A percentile compares a stretch with the other conserved stretches of the same genome.
Conservation (phyloP, 2,113 vertebrate genomes). For the Pseudorhombus dupliciocellatus region DNA sequence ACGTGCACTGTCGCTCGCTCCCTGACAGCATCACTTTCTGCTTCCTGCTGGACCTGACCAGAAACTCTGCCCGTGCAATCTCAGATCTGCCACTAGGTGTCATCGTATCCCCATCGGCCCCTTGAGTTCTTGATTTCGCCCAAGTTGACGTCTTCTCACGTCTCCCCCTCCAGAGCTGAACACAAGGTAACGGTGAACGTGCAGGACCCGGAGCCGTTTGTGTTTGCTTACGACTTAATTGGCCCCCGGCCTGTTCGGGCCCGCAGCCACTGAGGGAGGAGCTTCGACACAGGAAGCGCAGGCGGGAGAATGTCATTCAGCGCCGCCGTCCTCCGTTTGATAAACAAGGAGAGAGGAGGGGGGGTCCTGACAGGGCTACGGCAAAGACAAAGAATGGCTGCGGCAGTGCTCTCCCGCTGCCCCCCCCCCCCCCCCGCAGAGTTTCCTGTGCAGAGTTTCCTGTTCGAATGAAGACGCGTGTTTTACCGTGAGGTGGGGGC, state of each 20-base stretch:
- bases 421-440: conserved; percentile 12
- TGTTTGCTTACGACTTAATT: conserved; percentile 80
- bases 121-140: conserved; percentile 2
- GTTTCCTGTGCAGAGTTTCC: conserved; percentile 39
- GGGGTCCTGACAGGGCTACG: conserved; percentile 65
- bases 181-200: conserved; percentile 45
- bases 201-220: conserved; percentile 49
- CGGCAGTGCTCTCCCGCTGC: conserved; percentile 53
- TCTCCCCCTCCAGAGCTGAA: conserved; percentile 45
- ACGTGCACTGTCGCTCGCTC: conserved; percentile 74
- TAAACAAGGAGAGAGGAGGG: conserved; percentile 23
- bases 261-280: conserved; percentile 70
- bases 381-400: conserved; percentile 74
- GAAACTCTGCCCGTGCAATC: conserved; percentile 38
- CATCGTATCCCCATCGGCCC: conserved; percentile 44
- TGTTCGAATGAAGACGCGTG: conserved; percentile 8
- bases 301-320: conserved; percentile 64
- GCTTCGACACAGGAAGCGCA: conserved; percentile 78
- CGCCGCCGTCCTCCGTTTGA: conserved; percentile 25
- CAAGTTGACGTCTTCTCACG: too few species aligned
- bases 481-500: conserved; percentile 27
- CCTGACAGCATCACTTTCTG: conserved; percentile 55
- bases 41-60: too few species aligned
- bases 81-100: conserved; percentile 68
- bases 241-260: conserved; percentile 61